Evolutionary conservation across 2,113 vertebrate genomes (phyloP).

Genomic region (Boleophthalmus pectinirostris): DNA sequence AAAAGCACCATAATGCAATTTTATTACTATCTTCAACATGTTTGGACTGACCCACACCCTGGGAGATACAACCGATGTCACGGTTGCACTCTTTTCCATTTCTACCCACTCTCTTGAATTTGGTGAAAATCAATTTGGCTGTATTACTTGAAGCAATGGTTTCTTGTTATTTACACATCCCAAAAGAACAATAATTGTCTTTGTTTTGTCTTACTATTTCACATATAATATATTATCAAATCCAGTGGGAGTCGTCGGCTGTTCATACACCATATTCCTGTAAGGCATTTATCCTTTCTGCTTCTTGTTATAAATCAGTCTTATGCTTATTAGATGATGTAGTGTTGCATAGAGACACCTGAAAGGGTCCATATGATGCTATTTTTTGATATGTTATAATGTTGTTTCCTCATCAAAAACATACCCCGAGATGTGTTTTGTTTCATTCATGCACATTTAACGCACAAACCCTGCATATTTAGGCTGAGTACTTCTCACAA

Average conservation of each 20-base stretch:
- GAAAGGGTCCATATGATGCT: not conserved
- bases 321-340: not conserved
- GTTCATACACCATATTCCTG: not conserved
- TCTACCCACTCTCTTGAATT: not conserved
- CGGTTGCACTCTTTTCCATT: not conserved
- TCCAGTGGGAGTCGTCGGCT: constrained; percentile 5
- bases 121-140: not conserved
- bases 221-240: constrained; percentile 1
- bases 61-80: not conserved
- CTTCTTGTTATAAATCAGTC: not conserved
- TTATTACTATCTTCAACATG: no score
- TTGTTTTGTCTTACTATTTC: not conserved
- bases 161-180: not conserved
- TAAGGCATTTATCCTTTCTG: not conserved
- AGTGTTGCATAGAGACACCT: not conserved
- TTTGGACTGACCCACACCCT: no score
- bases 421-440: no score
- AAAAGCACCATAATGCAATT: no score
- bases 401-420: no score
- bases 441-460: no score
- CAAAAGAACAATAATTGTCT: constrained; percentile 4
- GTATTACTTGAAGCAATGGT: not conserved
- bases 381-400: no score
- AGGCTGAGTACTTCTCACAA: no score
- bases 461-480: no score